phyloP scores from a whole-genome alignment of 92 coral and sea anemone species.

The Porites evermanni region DNA sequence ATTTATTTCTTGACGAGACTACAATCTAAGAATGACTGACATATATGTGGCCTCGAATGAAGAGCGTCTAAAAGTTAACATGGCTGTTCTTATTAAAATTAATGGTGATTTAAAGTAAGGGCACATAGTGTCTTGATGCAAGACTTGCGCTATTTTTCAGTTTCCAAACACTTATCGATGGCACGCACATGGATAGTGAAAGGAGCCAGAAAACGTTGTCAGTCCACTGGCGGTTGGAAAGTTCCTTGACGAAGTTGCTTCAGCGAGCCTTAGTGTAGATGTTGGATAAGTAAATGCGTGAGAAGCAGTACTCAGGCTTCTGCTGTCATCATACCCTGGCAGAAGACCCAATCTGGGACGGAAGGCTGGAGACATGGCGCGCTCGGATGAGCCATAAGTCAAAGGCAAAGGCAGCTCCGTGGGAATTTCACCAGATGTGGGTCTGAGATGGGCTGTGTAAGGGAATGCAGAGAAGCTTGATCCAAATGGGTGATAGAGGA shows the following conservation, averaged over 20 bases:
- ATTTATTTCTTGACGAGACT: background rate
- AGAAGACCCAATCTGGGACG: slow-evolving; percentile 64
- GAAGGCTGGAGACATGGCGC: slow-evolving; percentile 53
- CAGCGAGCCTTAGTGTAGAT: slow-evolving; percentile 31
- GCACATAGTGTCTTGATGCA: background rate
- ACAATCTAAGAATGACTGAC: background rate
- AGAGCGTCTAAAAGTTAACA: background rate
- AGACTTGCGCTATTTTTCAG: background rate
- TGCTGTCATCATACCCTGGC: slow-evolving; percentile 32
- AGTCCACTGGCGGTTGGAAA: slow-evolving; percentile 29
- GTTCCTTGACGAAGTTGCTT: slow-evolving; percentile 28
- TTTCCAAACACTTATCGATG: slow-evolving; percentile 53
- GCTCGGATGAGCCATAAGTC: slow-evolving; percentile 49
- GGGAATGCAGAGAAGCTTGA: slow-evolving; percentile 58
- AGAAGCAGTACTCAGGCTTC: slow-evolving; percentile 26
- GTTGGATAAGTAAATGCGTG: slow-evolving; percentile 53
- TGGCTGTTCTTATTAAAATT: background rate
- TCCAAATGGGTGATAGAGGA: slow-evolving; percentile 60
- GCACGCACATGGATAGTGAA: slow-evolving; percentile 79
- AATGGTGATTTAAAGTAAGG: background rate
- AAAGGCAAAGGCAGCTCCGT: slow-evolving; percentile 59
- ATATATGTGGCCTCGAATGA: background rate
- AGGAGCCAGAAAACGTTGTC: slow-evolving; percentile 36
- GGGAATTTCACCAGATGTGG: slow-evolving; percentile 47
- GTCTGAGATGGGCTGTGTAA: slow-evolving; percentile 54